phyloP scores from a whole-genome alignment of 2,113 vertebrate genomes.

The Hemichromis elongatus region DNA sequence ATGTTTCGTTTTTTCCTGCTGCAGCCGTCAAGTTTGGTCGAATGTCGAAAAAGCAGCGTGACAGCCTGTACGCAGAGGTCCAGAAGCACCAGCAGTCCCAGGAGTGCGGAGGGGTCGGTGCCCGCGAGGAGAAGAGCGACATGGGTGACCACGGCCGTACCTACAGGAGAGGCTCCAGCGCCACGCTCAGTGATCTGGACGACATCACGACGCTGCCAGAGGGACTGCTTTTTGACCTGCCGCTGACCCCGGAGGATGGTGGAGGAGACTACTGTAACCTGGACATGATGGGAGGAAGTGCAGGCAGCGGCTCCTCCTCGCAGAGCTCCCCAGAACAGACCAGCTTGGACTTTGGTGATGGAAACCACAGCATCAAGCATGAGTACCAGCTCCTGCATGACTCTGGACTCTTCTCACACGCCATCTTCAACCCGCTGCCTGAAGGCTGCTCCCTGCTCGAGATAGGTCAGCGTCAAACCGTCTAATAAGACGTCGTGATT shows the following conservation, averaged over 20 bases:
- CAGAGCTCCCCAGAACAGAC: conserved; percentile 83
- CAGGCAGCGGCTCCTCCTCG: conserved; percentile 72
- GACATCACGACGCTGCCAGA: conserved; percentile 81
- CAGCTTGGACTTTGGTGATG: conserved; percentile 75
- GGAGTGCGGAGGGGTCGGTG: conserved; percentile 47
- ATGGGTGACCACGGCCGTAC: conserved; percentile 54
- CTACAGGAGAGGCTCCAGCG: conserved; percentile 80
- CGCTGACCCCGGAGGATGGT: conserved; percentile 79
- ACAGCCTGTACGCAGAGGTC: conserved; percentile 89
- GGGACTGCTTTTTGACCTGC: conserved; percentile 84
- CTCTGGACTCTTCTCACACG: conserved; percentile 71
- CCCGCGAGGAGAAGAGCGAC: conserved; percentile 62
- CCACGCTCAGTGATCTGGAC: conserved; percentile 79
- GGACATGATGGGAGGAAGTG: conserved; percentile 74
- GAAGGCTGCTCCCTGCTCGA: conserved; percentile 77
- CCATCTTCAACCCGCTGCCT: conserved; percentile 61
- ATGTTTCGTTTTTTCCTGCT: background rate
- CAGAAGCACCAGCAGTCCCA: conserved; percentile 89
- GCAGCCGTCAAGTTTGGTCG: conserved; percentile 92
- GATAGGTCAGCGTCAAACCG: conserved; percentile 70
- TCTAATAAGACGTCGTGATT: rapidly evolving
- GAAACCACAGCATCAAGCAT: conserved; percentile 74
- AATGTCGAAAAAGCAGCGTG: conserved; percentile 93
- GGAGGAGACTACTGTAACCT: conserved; percentile 78
- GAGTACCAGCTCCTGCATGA: conserved; percentile 83